Percentiles rank a stretch among this genome's conserved stretches.
Evolutionary conservation across 2,797 vertebrate genomes (phyloP).

Genomic region (Alosa sapidissima): DNA sequence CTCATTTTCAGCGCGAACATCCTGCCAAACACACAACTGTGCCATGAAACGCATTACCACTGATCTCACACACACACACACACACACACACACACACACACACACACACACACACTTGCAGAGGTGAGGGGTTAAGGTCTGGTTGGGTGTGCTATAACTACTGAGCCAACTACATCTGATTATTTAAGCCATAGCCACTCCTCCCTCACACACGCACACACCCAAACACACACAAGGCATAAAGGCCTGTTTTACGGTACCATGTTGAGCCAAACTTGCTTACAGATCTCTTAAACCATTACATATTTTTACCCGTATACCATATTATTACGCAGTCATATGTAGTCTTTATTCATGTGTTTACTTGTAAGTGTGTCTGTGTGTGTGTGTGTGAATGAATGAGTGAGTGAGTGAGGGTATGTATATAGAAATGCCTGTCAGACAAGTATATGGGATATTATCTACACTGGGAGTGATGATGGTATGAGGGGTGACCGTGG

Average conservation of each 20-base stretch:
- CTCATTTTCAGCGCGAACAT: constrained; percentile 7
- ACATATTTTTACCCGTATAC: constrained; percentile 25
- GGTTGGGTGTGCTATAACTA: constrained; percentile 46
- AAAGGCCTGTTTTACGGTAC: constrained; percentile 2
- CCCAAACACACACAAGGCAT: background rate
- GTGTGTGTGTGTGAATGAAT: background rate
- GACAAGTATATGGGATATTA: background rate
- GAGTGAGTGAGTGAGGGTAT: background rate
- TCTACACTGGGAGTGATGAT: background rate
- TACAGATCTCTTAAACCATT: constrained; percentile 13
- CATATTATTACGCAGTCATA: constrained; percentile 7
- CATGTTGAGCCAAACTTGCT: background rate
- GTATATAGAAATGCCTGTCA: background rate
- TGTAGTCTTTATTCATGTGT: constrained; percentile 7
- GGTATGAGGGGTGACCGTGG: background rate
- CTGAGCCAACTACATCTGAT: constrained; percentile 51
- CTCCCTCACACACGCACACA: background rate
- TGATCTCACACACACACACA: constrained; percentile 13
- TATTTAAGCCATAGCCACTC: constrained; percentile 30
- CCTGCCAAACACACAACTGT: constrained; percentile 3
- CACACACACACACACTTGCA: constrained; percentile 24
- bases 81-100: constrained; percentile 23
- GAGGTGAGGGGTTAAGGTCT: constrained; percentile 15
- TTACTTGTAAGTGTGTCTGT: background rate
- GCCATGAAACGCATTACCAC: constrained; percentile 10